A percentile compares a stretch with the other conserved stretches of the same genome.
Evolutionary conservation across 2,888 invertebrate genomes (phyloP).

Genomic region (Protonemura montana): DNA sequence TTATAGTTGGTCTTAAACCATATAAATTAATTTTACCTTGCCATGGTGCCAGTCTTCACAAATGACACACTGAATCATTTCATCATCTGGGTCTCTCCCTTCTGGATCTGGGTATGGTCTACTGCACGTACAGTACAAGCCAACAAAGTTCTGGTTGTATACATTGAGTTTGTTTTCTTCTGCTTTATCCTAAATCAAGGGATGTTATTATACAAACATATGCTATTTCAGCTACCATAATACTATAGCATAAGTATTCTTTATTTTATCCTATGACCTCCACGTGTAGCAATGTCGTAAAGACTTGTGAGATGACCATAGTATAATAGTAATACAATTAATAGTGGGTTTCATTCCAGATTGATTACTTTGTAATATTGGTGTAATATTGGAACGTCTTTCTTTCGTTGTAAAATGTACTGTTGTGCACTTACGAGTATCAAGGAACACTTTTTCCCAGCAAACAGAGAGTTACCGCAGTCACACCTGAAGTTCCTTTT

Average conservation of each 20-base stretch:
- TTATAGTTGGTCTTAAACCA: too few relatives aligned
- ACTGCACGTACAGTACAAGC: constrained; percentile 89
- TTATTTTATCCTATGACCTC: too few relatives aligned
- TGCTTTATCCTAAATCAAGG: constrained; percentile 62
- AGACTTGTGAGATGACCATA: too few relatives aligned
- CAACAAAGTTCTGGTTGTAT: constrained; percentile 95
- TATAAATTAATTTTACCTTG: constrained; percentile 60
- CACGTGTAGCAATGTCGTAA: too few relatives aligned
- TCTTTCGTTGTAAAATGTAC: too few relatives aligned
- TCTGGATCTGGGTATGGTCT: constrained; percentile 96
- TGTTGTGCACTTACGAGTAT: constrained; percentile 62
- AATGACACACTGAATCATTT: constrained; percentile 94
- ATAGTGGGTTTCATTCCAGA: too few relatives aligned
- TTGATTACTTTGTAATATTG: too few relatives aligned
- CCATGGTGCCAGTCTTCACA: constrained; percentile 99
- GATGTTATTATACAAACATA: too few relatives aligned
- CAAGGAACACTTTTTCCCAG: constrained; percentile 73
- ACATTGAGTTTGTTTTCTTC: constrained; percentile 74
- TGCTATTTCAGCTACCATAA: too few relatives aligned
- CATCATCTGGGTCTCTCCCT: constrained; percentile 77
- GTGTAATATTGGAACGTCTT: too few relatives aligned
- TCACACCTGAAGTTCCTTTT: constrained; percentile 96
- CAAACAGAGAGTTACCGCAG: constrained; percentile 85
- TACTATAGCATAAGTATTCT: too few relatives aligned
- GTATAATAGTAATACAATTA: too few relatives aligned